These are phyloP conservation scores for Pharmacophagus antenor DNA, from an alignment of 2,888 invertebrate species.

Conservation along the genomic window DNA sequence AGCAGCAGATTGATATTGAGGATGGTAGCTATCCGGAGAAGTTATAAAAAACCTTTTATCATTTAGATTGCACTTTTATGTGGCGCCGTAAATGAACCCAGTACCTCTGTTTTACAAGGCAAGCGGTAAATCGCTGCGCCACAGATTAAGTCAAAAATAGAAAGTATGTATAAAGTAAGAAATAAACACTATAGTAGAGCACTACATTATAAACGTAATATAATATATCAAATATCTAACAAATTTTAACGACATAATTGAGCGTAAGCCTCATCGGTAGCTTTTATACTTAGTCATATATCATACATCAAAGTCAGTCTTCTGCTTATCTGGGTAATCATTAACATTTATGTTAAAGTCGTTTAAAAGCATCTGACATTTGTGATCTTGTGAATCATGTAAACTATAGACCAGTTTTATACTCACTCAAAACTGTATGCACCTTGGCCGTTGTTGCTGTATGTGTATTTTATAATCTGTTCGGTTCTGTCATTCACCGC, in stretches of 20 bases:
- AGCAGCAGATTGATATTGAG: too few species aligned
- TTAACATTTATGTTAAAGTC: not conserved
- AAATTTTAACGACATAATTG: not conserved
- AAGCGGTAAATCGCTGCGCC: too few species aligned
- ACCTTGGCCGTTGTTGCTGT: constrained; percentile 68
- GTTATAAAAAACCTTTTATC: too few species aligned
- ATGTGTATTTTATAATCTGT: constrained; percentile 56
- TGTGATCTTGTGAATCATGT: not conserved
- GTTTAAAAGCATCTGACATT: not conserved
- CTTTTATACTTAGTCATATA: not conserved
- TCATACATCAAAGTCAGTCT: not conserved
- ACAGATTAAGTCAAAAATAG: too few species aligned
- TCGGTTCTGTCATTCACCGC: constrained; percentile 45
- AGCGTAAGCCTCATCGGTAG: not conserved
- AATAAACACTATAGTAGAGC: not conserved
- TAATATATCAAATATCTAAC: not conserved
- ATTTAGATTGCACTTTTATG: too few species aligned
- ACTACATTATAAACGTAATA: not conserved
- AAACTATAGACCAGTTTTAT: not conserved
- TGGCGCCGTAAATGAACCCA: too few species aligned
- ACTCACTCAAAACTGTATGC: constrained; percentile 75
- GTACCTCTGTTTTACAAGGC: too few species aligned
- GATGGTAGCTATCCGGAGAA: too few species aligned
- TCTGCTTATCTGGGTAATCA: not conserved
- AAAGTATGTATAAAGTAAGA: too few species aligned